Base-by-base conservation (phyloP, 2,888 invertebrate genomes). In the Neria commutata region DNA sequence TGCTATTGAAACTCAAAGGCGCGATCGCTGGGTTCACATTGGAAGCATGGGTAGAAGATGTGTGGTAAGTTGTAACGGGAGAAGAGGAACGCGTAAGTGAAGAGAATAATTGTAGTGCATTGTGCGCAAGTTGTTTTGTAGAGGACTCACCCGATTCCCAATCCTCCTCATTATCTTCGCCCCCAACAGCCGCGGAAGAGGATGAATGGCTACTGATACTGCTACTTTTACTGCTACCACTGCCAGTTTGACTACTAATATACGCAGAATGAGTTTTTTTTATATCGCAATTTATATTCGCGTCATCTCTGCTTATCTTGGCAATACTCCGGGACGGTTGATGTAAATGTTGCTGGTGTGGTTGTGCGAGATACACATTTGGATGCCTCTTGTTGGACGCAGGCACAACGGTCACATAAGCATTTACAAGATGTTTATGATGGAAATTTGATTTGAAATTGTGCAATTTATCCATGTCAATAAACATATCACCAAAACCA, bases 101-200 rank as follows among this genome's bases (percentile, higher is more conserved):
- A 26, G 50, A 29, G 10, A 19, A 5, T n/a, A n/a, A n/a, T n/a
- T n/a, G 37, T 37, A 37, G n/a, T 37, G 37, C n/a, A 19, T 42
- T 42, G 21, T 14, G 4, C 21, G 5, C 21, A 14, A 42, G 4
- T 19, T 68, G 64, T 61, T 68, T 66, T 66, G 69, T 65, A 65
- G 64, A 67, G 64, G 73, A 82, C 82, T 82, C 78, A 82, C 81
- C 81, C 72, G 81, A 81, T 79, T 82, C 81, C 82, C 82, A 82
- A 73, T 80, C 81, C 71, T 80, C 81, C 63, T 78, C 79, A 63
- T 75, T 74, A 61, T 73, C 75, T 61, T 68, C 71, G 60, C 58
- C 66, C 64, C 62, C 65, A 60, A 49, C 63, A 62, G 61, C 64
- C 53, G 68, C 67, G n/a, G 72, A 67, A 50, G 73, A 73, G 66